Conservation (phyloP, 2,888 invertebrate genomes). For the Noctua pronuba region DNA sequence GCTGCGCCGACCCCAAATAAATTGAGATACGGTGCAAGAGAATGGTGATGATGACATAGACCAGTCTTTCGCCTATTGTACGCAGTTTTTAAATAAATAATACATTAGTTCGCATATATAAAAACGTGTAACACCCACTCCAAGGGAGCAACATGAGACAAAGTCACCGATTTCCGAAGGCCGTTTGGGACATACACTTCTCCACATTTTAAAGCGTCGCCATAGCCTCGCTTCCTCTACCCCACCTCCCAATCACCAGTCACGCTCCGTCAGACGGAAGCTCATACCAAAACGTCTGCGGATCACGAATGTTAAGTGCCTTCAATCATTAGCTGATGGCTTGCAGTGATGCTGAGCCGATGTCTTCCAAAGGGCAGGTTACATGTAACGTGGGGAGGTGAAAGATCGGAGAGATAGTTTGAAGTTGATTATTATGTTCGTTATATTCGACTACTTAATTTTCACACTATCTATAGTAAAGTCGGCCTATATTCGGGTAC, state of each 20-base stretch:
- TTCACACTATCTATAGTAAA: too few species aligned
- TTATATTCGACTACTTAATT: too few species aligned
- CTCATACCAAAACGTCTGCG: conserved; percentile 66
- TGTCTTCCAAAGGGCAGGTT: conserved; percentile 35
- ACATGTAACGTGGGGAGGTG: neutral
- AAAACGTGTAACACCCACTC: neutral
- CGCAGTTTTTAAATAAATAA: too few species aligned
- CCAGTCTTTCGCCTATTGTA: too few species aligned
- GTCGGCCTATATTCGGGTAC: too few species aligned
- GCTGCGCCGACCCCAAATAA: too few species aligned
- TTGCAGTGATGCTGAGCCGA: conserved; percentile 42
- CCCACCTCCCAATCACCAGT: conserved; percentile 54
- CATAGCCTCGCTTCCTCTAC: conserved; percentile 38
- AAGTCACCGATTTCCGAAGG: neutral
- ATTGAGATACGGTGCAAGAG: too few species aligned
- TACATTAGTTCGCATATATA: too few species aligned
- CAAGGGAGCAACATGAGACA: neutral
- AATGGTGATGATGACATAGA: too few species aligned
- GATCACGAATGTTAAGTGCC: conserved; percentile 79
- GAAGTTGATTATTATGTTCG: conserved; percentile 11
- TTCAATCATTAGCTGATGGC: conserved; percentile 72
- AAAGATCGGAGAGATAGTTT: conserved; percentile 5
- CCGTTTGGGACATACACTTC: neutral
- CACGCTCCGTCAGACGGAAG: conserved; percentile 78
- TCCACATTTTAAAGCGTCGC: neutral